phyloP scores from a whole-genome alignment of 92 coral and sea anemone genomes.

The Desmophyllum pertusum region DNA sequence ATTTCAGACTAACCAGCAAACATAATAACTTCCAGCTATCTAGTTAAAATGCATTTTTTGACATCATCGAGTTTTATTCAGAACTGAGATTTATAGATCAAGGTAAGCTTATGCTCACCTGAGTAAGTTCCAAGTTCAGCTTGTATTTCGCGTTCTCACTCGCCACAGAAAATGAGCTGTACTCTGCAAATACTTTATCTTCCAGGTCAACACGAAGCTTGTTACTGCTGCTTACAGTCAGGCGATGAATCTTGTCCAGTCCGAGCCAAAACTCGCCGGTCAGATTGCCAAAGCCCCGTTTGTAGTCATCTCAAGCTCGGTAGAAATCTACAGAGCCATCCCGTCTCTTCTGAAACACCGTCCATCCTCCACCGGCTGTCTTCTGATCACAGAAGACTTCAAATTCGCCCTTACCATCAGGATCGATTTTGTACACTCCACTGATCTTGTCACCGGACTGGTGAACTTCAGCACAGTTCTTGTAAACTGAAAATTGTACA shows the following conservation, averaged over 20 bases:
- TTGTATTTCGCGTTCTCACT: no score
- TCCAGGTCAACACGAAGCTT: slow-evolving; percentile 50
- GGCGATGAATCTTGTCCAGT: slow-evolving; percentile 47
- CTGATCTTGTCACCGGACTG: background rate
- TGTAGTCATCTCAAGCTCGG: slow-evolving; percentile 33
- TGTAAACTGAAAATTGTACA: no score
- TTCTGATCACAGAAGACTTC: slow-evolving; percentile 18
- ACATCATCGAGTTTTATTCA: no score
- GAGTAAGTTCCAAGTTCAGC: no score
- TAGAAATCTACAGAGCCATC: slow-evolving; percentile 27
- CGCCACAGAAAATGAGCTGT: no score
- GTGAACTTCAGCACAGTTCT: slow-evolving; percentile 17
- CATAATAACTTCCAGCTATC: no score
- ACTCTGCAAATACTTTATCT: slow-evolving; percentile 40
- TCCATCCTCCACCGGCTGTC: slow-evolving; percentile 36
- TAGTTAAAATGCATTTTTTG: no score
- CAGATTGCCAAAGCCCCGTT: slow-evolving; percentile 44
- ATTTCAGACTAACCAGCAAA: no score
- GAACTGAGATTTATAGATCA: no score
- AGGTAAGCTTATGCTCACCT: no score
- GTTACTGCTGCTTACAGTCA: slow-evolving; percentile 38
- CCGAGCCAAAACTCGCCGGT: slow-evolving; percentile 56
- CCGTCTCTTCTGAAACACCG: slow-evolving; percentile 38
- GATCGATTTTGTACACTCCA: slow-evolving; percentile 14
- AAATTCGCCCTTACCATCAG: slow-evolving; percentile 26